A percentile compares a stretch with the other conserved stretches of the same genome.
Evolutionary conservation across 2,888 invertebrate genomes (phyloP).

Genomic region (Kryphioiulus occultus): DNA sequence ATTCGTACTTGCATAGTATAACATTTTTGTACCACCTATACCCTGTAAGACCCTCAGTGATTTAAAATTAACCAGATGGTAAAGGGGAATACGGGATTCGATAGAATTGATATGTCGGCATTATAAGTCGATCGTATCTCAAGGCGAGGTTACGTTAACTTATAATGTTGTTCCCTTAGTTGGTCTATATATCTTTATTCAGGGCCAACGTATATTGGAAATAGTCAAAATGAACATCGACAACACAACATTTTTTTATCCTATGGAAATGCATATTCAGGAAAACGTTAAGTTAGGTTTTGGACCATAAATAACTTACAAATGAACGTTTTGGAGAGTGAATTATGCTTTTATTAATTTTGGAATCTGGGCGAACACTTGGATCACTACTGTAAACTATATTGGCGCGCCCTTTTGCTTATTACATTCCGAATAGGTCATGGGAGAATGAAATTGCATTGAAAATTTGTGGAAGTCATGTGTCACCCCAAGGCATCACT

Average conservation of each 20-base stretch:
- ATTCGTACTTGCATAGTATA: background rate
- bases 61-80: background rate
- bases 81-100: background rate
- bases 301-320: background rate
- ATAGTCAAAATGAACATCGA: background rate
- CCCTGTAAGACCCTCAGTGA: background rate
- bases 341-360: background rate
- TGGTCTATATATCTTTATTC: constrained; percentile 22
- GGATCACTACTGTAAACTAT: background rate
- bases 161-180: background rate
- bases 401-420: background rate
- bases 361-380: background rate
- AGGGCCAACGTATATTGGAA: background rate
- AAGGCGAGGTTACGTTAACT: background rate
- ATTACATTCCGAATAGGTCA: background rate
- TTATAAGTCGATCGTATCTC: background rate
- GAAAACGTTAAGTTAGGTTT: background rate
- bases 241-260: background rate
- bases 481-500: background rate
- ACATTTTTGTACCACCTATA: background rate
- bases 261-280: background rate
- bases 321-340: background rate
- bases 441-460: background rate
- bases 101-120: background rate
- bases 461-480: background rate